Base-by-base conservation (phyloP, 2,797 vertebrate genomes). In the Huso huso region DNA sequence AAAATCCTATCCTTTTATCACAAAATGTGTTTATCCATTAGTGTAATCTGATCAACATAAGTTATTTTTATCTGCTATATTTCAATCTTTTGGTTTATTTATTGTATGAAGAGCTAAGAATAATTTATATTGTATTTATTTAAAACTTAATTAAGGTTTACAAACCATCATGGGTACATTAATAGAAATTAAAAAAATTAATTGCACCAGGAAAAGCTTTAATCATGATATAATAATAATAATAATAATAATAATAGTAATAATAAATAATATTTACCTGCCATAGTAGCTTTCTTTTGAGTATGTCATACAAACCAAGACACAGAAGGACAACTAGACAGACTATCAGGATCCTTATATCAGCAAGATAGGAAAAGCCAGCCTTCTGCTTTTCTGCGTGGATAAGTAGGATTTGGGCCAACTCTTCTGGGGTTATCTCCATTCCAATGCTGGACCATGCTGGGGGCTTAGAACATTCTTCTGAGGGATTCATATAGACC, bases 351-450 rank as follows among this genome's bases (percentile, higher is more conserved):
- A 53, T 11, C 11, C 4, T 53, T 53, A 11, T 11, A 8, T 8
- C 51, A 53, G 51, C 51, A 8, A 8, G 51, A 53, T 11, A 53
- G 51, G 51, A 53, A 53, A 53, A 53, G 51, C 51, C 51, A 53
- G 51, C 51, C 51, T 8, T 53, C 11, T 53, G 51, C 6, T 69
- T 23, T n/a, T 51, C 49, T 10, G 18, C 57, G 3, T 48, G 49
- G 11, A n/a, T 15, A 18, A 11, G 11, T 49, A 69, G 37, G 8
- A 69, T 8, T 23, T 13, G 11, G 48, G 8, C 62, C 13, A 65
- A 49, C 51, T 68, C 62, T 10, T 61, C 63, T 48, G 13, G 8
- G 15, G 49, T 65, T n/a, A 69, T 51, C n/a, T 63, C 52, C 10
- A 66, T 59, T 15, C 64, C 15, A 18, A 18, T 18, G 15, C 15